Evolutionary conservation across 2,797 vertebrate species (phyloP), one percentile per base, ranked within the genome.

Genomic region (Lutjanus argentimaculatus): DNA sequence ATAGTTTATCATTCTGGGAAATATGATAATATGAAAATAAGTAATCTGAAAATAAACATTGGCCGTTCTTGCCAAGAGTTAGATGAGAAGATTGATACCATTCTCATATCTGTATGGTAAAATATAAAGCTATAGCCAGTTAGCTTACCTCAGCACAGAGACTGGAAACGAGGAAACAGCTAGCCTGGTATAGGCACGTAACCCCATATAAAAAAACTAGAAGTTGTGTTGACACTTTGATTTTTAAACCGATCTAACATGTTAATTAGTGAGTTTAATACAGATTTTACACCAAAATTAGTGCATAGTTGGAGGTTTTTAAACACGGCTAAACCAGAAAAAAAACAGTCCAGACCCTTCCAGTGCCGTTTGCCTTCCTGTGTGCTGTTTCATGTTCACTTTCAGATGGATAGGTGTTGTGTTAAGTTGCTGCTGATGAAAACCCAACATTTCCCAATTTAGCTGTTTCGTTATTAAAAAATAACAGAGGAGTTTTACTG

Each of bases 1-100:
- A 30, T 45, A 30, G 59, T 58, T 70, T 2, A 11, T 19, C 42
- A 15, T 76, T 83, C 73, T 58, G 8, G 15, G 45, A 48, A 84
- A 66, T 48, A 40, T 1, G 6, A 10, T 25, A 25, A 25, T 25
- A 25, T 36, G 30, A 6, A 36, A 36, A 36, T 36, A 36, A 36
- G 4, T 36, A 36, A 36, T 36, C 30, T 36, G 30, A 36, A 36
- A 36, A 36, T 36, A 36, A 36, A 9, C 16, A 15, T 67, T 72
- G 0, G 2, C 1, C 56, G n/a, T 45, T 45, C 13, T 42, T 66
- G n/a, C 1, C 1, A 8, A 46, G n/a, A 57, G 51, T 67, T 25
- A 1, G 42, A 25, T n/a, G n/a, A 58, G 11, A 51, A 21, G 6
- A 62, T 48, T 16, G 25, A 55, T 30, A 17, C 36, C 48, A 51